Percentiles rank a stretch among this genome's conserved stretches.
phyloP scores from a whole-genome alignment of 2,113 vertebrate species.

The Nothoprocta pentlandii region DNA sequence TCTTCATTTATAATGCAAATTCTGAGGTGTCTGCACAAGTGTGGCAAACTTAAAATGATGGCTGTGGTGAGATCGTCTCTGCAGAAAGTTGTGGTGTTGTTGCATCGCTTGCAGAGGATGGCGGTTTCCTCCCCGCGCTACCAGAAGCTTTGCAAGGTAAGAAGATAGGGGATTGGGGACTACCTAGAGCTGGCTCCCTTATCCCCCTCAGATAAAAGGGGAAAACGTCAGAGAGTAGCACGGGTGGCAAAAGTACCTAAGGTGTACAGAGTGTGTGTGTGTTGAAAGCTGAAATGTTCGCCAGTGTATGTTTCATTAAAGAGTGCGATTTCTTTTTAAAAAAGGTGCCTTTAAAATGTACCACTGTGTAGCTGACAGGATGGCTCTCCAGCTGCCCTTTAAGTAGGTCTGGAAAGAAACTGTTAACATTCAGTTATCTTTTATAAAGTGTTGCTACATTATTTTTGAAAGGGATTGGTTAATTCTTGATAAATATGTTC shows the following conservation, averaged over 20 bases:
- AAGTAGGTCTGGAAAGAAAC: background rate
- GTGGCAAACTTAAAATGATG: conserved; percentile 99
- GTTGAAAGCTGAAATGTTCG: conserved; percentile 7
- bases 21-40: conserved; percentile 92
- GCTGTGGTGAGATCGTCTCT: conserved; percentile 99
- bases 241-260: background rate
- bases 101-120: conserved; percentile 99
- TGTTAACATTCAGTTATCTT: background rate
- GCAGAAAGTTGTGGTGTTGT: conserved; percentile 99
- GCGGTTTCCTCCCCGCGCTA: conserved; percentile 98
- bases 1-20: conserved; percentile 97
- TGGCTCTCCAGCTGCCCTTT: background rate
- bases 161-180: conserved; percentile 27
- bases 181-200: conserved; percentile 13
- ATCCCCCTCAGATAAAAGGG: background rate
- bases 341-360: background rate
- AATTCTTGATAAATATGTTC: background rate
- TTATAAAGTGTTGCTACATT: background rate
- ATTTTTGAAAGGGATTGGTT: background rate
- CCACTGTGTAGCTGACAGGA: background rate
- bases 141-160: conserved; percentile 99
- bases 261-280: background rate
- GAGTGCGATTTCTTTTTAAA: background rate
- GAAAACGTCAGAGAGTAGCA: background rate
- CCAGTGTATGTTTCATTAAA: background rate